Evolutionary conservation across 2,888 invertebrate species (phyloP), one percentile per base, ranked within the genome.

Genomic region (Tortrix viridana): DNA sequence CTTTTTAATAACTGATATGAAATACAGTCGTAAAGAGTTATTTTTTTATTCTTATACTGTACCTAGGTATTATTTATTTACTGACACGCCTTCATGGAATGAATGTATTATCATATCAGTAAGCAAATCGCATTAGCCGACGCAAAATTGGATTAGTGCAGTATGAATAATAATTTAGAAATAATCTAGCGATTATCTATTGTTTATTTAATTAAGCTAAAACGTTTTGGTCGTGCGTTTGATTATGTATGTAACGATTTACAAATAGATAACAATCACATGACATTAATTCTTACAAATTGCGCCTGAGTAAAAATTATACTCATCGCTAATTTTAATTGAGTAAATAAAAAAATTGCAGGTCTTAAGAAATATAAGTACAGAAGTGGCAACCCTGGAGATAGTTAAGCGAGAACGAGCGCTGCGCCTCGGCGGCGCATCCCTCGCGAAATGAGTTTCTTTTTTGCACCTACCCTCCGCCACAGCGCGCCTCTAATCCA

Each of bases 381-480:
- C 7, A 5, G 3, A 7, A 4, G 49, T 18, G 71, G 3, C 73
- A 79, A 55, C 82, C 82, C 82, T 81, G 65, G 3, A 12, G 32
- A 9, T 12, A 16, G 16, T 16, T 16, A 41, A 46, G 48, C 18
- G 57, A 63, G 68, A 60, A 46, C 61, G 68, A 71, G 67, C 68
- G 67, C 43, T 48, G 6, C 20, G 48, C 77, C 79, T 75, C 74
- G 64, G 67, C 68, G 73, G 70, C 73, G 75, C n/a, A 79, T 86
- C 86, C 87, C 86, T 85, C 71, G 81, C 82, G 68, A 82, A 83
- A 82, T 88, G 79, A 82, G 86, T 87, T 90, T 89, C 88, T 90
- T 92, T 90, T 89, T 90, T 89, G 84, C 77, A 75, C 77, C 76
- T 77, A 76, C 84, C 85, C 83, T 80, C 74, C 74, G 76, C 80